Base-by-base conservation (phyloP, 2,113 vertebrate genomes). In the Pomatostomus ruficeps region DNA sequence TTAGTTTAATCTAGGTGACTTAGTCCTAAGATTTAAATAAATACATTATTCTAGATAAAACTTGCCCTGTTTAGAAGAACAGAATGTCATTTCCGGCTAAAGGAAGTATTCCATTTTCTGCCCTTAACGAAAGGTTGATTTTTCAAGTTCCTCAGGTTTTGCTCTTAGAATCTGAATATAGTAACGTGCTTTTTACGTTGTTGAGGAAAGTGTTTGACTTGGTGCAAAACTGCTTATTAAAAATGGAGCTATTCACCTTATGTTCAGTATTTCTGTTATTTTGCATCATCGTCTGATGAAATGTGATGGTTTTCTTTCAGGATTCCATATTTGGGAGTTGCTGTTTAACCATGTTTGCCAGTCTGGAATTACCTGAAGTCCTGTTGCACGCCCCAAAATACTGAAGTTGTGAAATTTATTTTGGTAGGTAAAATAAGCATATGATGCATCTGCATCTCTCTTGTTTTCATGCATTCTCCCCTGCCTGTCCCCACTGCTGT, bases 331-430 rank as follows among this genome's bases (percentile, higher is more conserved):
- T n/a, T 33, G 89, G 88, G 88, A 97, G 78, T 68, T 93, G 92
- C 71, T 89, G 55, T 46, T 94, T 87, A 88, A 96, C 95, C 95
- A 97, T 97, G 97, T 92, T 96, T 85, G 46, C 85, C 90, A 91
- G 52, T 76, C 94, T 95, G 96, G 93, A 91, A 67, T 93, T 96
- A 93, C 94, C 95, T 89, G 93, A 97, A 95, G 94, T 91, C 31
- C 67, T 95, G 88, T 85, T 95, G 93, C 93, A 48, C 72, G 51
- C 85, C 76, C 88, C 87, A 57, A 57, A 88, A 46, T 84, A 85
- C 95, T 96, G 82, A 97, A 95, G 70, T 89, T 57, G 62, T 85
- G 62, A 55, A 42, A 62, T 89, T 87, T 42, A 45, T 81, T 95
- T 95, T 80, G 97, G 97, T 95, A 94, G 96, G 98, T 97, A 43